Percentiles rank a stretch among this genome's conserved stretches.
Evolutionary conservation across 2,888 invertebrate genomes (phyloP).

Genomic region (Andrena bucephala): DNA sequence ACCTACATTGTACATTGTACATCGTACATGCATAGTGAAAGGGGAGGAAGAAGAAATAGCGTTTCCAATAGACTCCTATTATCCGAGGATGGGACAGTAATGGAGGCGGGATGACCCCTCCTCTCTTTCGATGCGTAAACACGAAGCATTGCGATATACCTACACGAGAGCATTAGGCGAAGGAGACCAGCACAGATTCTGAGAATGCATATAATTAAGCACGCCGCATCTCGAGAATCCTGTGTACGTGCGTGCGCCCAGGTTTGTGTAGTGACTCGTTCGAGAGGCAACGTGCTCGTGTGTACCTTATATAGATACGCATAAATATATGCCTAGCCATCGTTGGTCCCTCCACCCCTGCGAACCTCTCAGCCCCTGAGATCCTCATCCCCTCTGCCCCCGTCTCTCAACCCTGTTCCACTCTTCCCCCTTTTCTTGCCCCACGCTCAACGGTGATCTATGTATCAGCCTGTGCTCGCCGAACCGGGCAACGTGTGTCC

Average conservation of each 20-base stretch:
- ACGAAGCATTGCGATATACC: slow-evolving; percentile 72
- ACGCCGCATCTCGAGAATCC: slow-evolving; percentile 62
- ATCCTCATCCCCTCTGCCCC: slow-evolving; percentile 38
- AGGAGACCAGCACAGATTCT: slow-evolving; percentile 78
- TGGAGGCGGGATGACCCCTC: slow-evolving; percentile 68
- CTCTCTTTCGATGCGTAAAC: slow-evolving; percentile 67
- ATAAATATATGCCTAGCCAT: slow-evolving; percentile 69
- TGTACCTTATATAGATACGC: slow-evolving; percentile 66
- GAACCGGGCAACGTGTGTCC: slow-evolving; percentile 75
- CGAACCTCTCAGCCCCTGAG: slow-evolving; percentile 49
- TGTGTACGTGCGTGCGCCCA: slow-evolving; percentile 55
- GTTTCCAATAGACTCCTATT: slow-evolving; percentile 63
- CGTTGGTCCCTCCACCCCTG: slow-evolving; percentile 50
- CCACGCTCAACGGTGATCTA: slow-evolving; percentile 77
- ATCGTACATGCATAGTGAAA: slow-evolving; percentile 14
- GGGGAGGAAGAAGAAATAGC: not conserved
- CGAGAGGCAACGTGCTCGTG: slow-evolving; percentile 53
- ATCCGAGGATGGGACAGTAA: slow-evolving; percentile 71
- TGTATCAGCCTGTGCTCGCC: slow-evolving; percentile 76
- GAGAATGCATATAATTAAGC: slow-evolving; percentile 83
- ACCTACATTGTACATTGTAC: too few relatives aligned
- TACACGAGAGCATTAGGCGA: slow-evolving; percentile 75
- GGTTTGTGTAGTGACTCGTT: slow-evolving; percentile 56
- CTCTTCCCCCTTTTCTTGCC: slow-evolving; percentile 69
- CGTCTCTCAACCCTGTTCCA: slow-evolving; percentile 43